A percentile compares a stretch with the other conserved stretches of the same genome.
These are phyloP conservation scores for Trachops cirrhosus DNA, from an alignment of 2,797 vertebrate species.

Conservation along the genomic window DNA sequence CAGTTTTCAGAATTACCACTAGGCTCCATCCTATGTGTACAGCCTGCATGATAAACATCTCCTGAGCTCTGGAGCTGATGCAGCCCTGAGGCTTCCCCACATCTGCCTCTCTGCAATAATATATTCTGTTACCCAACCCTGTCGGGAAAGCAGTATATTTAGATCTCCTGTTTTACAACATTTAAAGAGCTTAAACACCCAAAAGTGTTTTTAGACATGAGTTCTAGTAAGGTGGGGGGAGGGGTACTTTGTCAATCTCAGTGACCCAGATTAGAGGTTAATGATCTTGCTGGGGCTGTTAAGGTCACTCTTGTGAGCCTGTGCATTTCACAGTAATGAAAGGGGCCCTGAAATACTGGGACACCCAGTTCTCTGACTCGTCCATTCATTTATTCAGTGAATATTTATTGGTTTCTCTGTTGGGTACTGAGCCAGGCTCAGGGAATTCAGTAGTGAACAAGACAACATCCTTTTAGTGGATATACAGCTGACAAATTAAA, in stretches of 20 bases:
- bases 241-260: neutral
- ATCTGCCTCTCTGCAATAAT: slow-evolving; percentile 12
- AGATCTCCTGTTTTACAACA: neutral
- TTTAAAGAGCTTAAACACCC: neutral
- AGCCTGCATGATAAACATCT: neutral
- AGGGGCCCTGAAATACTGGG: neutral
- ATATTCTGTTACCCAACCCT: neutral
- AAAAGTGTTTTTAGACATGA: slow-evolving; percentile 26
- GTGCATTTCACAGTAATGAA: neutral
- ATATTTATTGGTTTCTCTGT: neutral
- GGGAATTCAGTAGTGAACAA: neutral
- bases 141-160: neutral
- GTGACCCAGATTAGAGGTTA: slow-evolving; percentile 35
- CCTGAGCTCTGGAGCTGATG: neutral
- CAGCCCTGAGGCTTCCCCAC: neutral
- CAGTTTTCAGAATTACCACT: neutral
- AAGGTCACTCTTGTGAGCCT: neutral
- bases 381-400: neutral
- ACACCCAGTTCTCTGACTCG: neutral
- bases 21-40: slow-evolving; percentile 14
- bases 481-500: neutral
- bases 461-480: neutral
- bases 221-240: neutral
- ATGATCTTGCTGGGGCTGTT: slow-evolving; percentile 21
- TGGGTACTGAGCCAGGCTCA: neutral